These are phyloP conservation scores for Crax fasciolata DNA, from an alignment of 2,797 vertebrate species.

Conservation along the genomic window DNA sequence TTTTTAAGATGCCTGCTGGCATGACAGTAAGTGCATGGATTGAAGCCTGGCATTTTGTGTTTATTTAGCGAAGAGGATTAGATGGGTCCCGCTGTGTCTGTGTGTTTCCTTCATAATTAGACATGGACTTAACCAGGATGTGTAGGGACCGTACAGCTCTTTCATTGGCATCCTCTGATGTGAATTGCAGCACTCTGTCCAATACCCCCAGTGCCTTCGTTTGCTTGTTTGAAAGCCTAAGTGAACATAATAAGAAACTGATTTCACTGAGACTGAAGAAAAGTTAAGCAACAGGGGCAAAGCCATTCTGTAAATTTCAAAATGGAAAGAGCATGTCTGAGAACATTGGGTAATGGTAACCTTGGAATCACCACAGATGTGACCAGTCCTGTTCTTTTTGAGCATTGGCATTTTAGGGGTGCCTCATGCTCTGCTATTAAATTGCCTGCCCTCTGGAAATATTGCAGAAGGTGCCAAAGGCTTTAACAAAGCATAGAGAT, in stretches of 20 bases:
- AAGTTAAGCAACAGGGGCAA: not conserved
- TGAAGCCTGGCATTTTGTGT: not conserved
- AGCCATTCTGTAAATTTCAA: not conserved
- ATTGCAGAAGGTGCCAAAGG: not conserved
- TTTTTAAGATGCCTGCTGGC: not conserved
- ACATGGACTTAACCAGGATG: not conserved
- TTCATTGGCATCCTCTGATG: not conserved
- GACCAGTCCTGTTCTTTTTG: not conserved
- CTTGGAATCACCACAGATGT: not conserved
- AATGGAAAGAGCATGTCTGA: not conserved
- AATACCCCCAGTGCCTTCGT: not conserved
- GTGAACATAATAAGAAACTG: not conserved
- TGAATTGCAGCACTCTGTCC: not conserved
- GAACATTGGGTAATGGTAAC: not conserved
- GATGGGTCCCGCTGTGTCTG: not conserved
- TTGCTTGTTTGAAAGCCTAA: not conserved
- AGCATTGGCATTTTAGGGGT: not conserved
- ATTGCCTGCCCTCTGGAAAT: not conserved
- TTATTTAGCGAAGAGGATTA: not conserved
- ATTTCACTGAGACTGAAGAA: not conserved
- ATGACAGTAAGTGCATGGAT: not conserved
- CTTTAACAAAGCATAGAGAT: not conserved
- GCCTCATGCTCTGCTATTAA: not conserved
- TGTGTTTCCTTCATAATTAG: not conserved
- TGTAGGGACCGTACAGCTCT: not conserved